These are phyloP conservation scores for Crepidodera aurea DNA, from an alignment of 2,888 invertebrate species.

Conservation along the genomic window DNA sequence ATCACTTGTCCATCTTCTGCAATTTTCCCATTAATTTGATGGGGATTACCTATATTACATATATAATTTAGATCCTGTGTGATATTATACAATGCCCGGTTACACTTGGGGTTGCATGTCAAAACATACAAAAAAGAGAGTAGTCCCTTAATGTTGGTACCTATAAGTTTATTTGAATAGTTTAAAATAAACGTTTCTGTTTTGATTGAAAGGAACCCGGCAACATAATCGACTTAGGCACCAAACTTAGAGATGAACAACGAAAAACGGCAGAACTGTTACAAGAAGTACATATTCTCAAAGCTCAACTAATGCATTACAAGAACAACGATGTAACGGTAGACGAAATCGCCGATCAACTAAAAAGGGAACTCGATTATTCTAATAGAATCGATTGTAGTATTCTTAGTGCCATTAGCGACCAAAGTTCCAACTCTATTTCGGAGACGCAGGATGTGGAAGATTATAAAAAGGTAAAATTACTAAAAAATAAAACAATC, in stretches of 20 bases:
- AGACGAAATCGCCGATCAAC: slow-evolving; percentile 66
- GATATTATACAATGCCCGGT: too few relatives aligned
- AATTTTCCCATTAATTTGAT: too few relatives aligned
- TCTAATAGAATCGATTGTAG: slow-evolving; percentile 69
- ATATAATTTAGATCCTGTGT: too few relatives aligned
- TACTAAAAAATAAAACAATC: too few relatives aligned
- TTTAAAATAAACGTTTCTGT: too few relatives aligned
- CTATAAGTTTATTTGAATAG: too few relatives aligned
- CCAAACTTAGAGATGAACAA: slow-evolving; percentile 65
- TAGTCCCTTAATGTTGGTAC: too few relatives aligned
- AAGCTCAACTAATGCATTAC: slow-evolving; percentile 56
- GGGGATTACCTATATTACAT: too few relatives aligned
- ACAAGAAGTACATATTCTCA: slow-evolving; percentile 54
- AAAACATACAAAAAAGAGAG: too few relatives aligned
- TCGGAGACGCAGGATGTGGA: slow-evolving; percentile 53
- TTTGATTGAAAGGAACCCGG: slow-evolving; percentile 39
- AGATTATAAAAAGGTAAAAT: slow-evolving; percentile 53
- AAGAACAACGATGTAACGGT: slow-evolving; percentile 52
- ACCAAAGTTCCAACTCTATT: slow-evolving; percentile 48
- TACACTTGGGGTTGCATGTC: too few relatives aligned
- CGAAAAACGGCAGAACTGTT: slow-evolving; percentile 59
- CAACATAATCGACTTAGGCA: slow-evolving; percentile 68
- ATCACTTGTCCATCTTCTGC: too few relatives aligned
- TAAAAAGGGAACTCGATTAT: slow-evolving; percentile 68
- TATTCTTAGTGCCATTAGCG: slow-evolving; percentile 67